A percentile compares a stretch with the other conserved stretches of the same genome.
These are phyloP conservation scores for Triplophysa rosa DNA, from an alignment of 2,113 vertebrate species.

Conservation along the genomic window DNA sequence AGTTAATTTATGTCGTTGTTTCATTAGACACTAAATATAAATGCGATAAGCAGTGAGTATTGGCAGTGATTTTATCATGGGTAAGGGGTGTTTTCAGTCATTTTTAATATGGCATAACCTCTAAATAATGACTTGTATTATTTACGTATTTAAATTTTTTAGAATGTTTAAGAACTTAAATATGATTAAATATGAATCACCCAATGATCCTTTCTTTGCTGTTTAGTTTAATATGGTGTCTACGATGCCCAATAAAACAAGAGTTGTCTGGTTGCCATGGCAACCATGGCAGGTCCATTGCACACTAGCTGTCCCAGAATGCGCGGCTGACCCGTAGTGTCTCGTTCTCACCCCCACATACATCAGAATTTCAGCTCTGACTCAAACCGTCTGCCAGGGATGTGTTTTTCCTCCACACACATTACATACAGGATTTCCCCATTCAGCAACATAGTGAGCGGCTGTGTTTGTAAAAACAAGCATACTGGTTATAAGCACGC, in stretches of 20 bases:
- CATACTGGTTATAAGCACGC: background rate
- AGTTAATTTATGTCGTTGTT: background rate
- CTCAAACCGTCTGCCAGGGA: conserved; percentile 33
- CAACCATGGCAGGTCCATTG: conserved; percentile 28
- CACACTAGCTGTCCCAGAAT: conserved; percentile 46
- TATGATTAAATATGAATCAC: too few relatives aligned
- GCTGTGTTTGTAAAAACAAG: conserved; percentile 20
- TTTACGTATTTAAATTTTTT: too few relatives aligned
- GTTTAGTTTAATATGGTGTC: too few relatives aligned
- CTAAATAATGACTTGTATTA: too few relatives aligned
- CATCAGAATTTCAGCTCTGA: conserved; percentile 22
- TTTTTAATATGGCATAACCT: background rate
- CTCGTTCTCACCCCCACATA: conserved; percentile 12
- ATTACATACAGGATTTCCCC: conserved; percentile 33
- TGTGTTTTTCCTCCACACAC: conserved; percentile 10
- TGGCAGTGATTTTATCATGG: background rate
- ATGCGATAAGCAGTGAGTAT: too few relatives aligned
- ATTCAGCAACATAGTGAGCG: background rate
- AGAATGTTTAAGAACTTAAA: too few relatives aligned
- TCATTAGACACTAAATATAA: background rate
- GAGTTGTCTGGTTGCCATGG: conserved; percentile 29
- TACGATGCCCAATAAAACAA: conserved; percentile 2
- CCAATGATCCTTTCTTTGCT: too few relatives aligned
- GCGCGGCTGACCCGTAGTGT: conserved; percentile 30
- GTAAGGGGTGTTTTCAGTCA: background rate